Conservation (phyloP, 2,113 vertebrate genomes). For the Cavia porcellus region DNA sequence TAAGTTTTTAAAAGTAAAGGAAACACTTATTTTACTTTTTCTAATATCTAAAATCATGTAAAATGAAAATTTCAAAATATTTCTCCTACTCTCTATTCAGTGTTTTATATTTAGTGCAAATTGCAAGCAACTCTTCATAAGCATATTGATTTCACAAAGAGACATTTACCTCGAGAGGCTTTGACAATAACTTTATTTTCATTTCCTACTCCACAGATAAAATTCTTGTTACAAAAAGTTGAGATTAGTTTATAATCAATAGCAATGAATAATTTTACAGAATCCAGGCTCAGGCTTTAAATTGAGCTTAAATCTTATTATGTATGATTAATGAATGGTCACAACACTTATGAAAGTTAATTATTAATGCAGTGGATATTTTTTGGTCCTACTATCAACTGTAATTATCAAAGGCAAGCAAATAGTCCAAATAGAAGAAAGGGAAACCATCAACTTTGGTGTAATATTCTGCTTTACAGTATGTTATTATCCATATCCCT, state of each 20-base stretch:
- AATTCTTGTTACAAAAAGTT: conserved; percentile 37
- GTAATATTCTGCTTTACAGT: background rate
- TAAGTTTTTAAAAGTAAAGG: background rate
- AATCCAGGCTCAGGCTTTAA: background rate
- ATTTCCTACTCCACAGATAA: background rate
- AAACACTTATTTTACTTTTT: background rate
- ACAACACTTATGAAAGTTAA: background rate
- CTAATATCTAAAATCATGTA: background rate
- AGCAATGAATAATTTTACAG: conserved; percentile 50
- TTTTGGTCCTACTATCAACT: background rate
- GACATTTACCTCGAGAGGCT: background rate
- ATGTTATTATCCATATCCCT: background rate
- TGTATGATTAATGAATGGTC: background rate
- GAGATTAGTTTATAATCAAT: conserved; percentile 55
- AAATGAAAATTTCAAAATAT: background rate
- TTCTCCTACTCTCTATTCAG: background rate
- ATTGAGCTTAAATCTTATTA: conserved; percentile 26
- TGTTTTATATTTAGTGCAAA: background rate
- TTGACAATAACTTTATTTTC: conserved; percentile 49
- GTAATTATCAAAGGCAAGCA: background rate
- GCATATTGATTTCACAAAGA: background rate
- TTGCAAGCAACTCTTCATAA: background rate
- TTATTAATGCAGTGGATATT: background rate
- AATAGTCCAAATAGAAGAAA: background rate
- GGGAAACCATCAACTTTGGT: background rate